Conservation (phyloP, 2,113 vertebrate genomes). For the Heteronetta atricapilla region DNA sequence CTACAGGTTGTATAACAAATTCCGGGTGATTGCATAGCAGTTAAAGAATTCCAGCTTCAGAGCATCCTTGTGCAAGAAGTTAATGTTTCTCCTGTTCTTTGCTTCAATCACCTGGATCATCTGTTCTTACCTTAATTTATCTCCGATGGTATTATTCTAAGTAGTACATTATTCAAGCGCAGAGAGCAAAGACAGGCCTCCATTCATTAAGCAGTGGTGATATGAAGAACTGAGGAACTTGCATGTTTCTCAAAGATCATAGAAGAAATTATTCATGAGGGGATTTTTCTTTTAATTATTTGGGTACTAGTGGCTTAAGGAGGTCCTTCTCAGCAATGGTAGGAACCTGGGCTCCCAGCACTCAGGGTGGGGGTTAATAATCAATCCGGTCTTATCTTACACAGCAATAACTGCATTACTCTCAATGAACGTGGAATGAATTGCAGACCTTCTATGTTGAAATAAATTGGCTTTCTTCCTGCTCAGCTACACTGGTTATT, state of each 20-base stretch:
- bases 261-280: neutral
- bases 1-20: neutral
- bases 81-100: neutral
- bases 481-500: neutral
- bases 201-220: neutral
- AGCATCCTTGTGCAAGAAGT: neutral
- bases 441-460: conserved; percentile 17
- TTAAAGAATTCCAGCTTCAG: conserved; percentile 8
- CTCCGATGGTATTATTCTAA: neutral
- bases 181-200: neutral
- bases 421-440: neutral
- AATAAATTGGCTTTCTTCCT: conserved; percentile 46
- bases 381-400: neutral
- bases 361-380: neutral
- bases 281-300: neutral
- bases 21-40: neutral
- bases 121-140: neutral
- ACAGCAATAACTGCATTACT: conserved; percentile 58
- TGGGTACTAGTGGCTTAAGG: neutral
- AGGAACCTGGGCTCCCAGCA: neutral
- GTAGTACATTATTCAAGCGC: neutral
- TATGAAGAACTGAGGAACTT: neutral
- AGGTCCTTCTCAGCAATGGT: neutral
- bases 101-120: neutral
- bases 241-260: neutral